Conservation (phyloP, 2,113 vertebrate species). For the Suncus etruscus region DNA sequence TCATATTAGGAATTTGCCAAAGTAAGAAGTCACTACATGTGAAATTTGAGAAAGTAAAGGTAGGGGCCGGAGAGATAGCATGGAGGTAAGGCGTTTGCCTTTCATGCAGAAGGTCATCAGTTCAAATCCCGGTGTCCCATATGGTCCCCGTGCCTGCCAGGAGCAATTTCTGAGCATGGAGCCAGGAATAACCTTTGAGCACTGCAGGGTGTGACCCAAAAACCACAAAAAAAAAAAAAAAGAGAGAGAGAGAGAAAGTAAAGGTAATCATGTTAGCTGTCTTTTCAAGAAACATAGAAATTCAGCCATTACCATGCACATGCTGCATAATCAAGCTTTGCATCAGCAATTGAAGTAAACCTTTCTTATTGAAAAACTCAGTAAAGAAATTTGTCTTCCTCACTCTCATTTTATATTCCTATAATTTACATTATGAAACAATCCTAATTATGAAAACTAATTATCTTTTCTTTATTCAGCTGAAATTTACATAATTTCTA, state of each 20-base stretch:
- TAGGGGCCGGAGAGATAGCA: too few species aligned
- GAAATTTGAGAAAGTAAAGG: neutral
- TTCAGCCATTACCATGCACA: neutral
- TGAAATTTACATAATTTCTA: neutral
- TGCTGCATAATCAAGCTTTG: neutral
- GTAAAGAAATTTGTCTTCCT: neutral
- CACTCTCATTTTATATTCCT: neutral
- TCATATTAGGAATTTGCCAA: neutral
- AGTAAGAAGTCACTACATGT: neutral
- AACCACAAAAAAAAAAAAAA: too few species aligned
- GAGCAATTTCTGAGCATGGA: too few species aligned
- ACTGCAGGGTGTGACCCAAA: too few species aligned
- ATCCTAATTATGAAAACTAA: neutral
- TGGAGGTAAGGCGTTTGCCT: too few species aligned
- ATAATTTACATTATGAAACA: neutral
- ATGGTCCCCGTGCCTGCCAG: too few species aligned
- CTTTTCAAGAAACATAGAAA: neutral
- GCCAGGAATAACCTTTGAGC: too few species aligned
- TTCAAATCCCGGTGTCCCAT: too few species aligned
- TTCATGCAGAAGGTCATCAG: too few species aligned
- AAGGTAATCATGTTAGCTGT: neutral
- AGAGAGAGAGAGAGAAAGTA: too few species aligned
- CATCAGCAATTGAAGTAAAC: too few species aligned
- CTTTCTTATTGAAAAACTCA: neutral
- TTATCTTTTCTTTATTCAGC: neutral